Percentiles rank a stretch among this genome's conserved stretches.
Conservation (phyloP, 1,140 invertebrate species). For the Battus philenor region DNA sequence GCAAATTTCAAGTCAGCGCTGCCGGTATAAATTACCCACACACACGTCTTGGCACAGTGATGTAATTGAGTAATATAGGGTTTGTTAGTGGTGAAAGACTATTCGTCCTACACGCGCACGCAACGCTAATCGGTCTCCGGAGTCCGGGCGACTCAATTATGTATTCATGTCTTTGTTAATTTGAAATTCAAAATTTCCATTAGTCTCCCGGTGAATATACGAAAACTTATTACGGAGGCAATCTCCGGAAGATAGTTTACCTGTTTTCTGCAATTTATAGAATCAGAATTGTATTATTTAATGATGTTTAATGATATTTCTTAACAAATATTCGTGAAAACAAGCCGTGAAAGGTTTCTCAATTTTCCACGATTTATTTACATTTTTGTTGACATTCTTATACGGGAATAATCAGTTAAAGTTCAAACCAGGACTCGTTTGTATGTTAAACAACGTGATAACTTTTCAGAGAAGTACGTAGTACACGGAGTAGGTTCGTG, state of each 20-base stretch:
- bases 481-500: slow-evolving; percentile 19
- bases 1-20: slow-evolving; percentile 16
- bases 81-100: slow-evolving; percentile 16
- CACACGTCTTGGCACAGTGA: slow-evolving; percentile 2
- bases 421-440: too few relatives aligned
- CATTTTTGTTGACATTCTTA: too few relatives aligned
- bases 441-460: too few relatives aligned
- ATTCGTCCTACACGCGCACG: slow-evolving; percentile 9
- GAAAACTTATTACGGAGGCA: background rate
- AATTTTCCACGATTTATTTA: too few relatives aligned
- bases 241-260: too few relatives aligned
- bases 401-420: too few relatives aligned
- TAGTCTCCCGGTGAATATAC: background rate
- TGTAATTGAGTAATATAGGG: slow-evolving; percentile 14
- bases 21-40: slow-evolving; percentile 17
- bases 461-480: too few relatives aligned
- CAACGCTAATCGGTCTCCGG: slow-evolving; percentile 5
- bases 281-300: background rate
- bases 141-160: background rate
- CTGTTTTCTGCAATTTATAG: background rate
- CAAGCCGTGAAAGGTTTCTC: too few relatives aligned
- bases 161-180: slow-evolving; percentile 3
- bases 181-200: slow-evolving; percentile 7
- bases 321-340: too few relatives aligned
- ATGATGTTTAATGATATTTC: too few relatives aligned